Base-by-base conservation (phyloP, 2,797 vertebrate species). In the Orestias chungarensis region DNA sequence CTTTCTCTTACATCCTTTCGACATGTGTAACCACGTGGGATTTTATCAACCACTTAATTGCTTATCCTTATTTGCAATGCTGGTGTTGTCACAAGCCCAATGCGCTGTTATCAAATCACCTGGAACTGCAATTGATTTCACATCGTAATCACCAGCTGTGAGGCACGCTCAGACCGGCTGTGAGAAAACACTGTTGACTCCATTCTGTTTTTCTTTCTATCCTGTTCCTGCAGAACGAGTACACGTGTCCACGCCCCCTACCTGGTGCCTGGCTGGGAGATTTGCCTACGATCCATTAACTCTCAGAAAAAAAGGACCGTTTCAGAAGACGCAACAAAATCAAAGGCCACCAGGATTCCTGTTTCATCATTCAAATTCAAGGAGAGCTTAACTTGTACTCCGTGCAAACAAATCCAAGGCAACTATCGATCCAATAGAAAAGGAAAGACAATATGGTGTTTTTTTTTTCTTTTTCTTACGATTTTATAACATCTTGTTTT, bases 231-330 rank as follows among this genome's bases (percentile, higher is more conserved):
- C 91, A 95, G 95, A 95, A 92, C 77, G 94, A 95, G 73, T 95
- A 95, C 64, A 93, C 92, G 0, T 95, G 93, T 87, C 93, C 94
- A 76, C 93, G 94, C 66, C 94, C 95, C 3, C 86, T 95, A 78
- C 94, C 95, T 35, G 93, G 93, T 82, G 90, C 93, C 79, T 95
- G 95, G 95, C 90, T 94, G 46, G 93, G 93, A 81, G 94, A 95
- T 31, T 62, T 95, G 79, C 87, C 93, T 42, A 93, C 93, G 66
- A 94, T 95, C 83, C 94, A 91, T 88, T 95, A 93, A 84, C 67
- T 49, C 64, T 42, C 27, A 47, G 68, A 68, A 59, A 68, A 59
- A 44, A 62, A 47, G 54, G 69, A 86, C 83, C 77, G 54, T 72
- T 71, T 75, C 35, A 74, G 73, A 79, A 18, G 71, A 57, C 72